Evolutionary conservation across 2,113 vertebrate genomes (phyloP), one percentile per base, ranked within the genome.

Genomic region (Plotosus lineatus): DNA sequence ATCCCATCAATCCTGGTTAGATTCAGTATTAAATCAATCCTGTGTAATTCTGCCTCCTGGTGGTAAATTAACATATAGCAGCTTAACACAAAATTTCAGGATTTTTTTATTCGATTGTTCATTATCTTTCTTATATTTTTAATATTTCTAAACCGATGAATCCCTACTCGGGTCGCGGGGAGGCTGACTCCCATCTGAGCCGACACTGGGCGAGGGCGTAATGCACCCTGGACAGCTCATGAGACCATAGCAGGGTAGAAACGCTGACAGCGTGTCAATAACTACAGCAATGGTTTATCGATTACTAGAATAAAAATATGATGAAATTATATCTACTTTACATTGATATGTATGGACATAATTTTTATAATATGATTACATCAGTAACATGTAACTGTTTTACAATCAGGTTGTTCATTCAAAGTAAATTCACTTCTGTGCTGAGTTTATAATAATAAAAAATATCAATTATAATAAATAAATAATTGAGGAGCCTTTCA

Each of bases 41-140:
- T 65, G 48, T 84, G 6, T 55, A 75, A 84, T 58, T 26, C 0
- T 31, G 68, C 48, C 79, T 71, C 58, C 79, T 81, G 69, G 66
- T 84, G 83, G 83, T 5, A 66, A 46, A 79, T 15, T 26, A 28
- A 12, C 26, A 44, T 11, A 53, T n/a, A 66, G 50, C 28, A 14
- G 28, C 4, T 21, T 5, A 23, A 42, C 4, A 11, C 36, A 31
- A 17, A 28, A 23, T 66, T 66, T 66, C 31, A 38, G 33, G 15
- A 28, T 14, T n/a, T 58, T 58, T 58, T 50, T 23, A n/a, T n/a
- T n/a, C n/a, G n/a, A n/a, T n/a, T 23, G 21, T 53, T 53, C 3
- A 23, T 55, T 55, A n/a, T 28, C 12, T 12, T 53, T 53, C 6
- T 53, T 53, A 23, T 3, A 23, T 55, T n/a, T 58, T 14, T n/a